These are phyloP conservation scores for Clanis bilineata DNA, from an alignment of 2,888 invertebrate genomes.

Conservation along the genomic window DNA sequence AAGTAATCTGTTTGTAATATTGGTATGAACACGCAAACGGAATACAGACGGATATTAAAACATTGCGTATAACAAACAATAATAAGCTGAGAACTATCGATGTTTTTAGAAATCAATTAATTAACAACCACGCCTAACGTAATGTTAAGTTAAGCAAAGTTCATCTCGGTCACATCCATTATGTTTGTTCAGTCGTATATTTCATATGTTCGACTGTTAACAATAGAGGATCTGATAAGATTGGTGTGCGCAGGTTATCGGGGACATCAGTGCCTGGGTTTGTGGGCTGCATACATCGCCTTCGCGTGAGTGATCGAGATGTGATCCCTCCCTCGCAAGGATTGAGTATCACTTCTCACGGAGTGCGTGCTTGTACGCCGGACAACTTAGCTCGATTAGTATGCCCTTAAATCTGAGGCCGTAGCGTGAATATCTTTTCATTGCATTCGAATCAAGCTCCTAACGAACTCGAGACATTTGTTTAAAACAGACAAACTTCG, in stretches of 20 bases:
- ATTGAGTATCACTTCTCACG: conserved; percentile 61
- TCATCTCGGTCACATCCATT: neutral
- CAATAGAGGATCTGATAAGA: conserved; percentile 11
- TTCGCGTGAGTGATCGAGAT: conserved; percentile 85
- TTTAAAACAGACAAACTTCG: no score
- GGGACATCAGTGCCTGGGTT: conserved; percentile 90
- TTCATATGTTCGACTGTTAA: conserved; percentile 6
- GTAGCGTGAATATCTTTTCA: neutral
- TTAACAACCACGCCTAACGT: neutral
- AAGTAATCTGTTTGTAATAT: no score
- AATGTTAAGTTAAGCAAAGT: neutral
- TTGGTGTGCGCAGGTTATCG: conserved; percentile 82
- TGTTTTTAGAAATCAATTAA: neutral
- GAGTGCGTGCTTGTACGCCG: conserved; percentile 67
- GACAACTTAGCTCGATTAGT: conserved; percentile 66
- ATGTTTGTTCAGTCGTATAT: conserved; percentile 6
- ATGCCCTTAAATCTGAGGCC: conserved; percentile 49
- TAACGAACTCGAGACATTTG: no score
- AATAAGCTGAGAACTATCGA: neutral
- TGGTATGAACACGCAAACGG: no score
- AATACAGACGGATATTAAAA: no score
- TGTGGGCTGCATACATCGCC: conserved; percentile 91
- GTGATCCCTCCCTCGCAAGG: conserved; percentile 81
- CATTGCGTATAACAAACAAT: neutral
- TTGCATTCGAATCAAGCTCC: no score